Evolutionary conservation across 2,888 invertebrate genomes (phyloP), one percentile per base, ranked within the genome.

Genomic region (Drosophila subquinaria): DNA sequence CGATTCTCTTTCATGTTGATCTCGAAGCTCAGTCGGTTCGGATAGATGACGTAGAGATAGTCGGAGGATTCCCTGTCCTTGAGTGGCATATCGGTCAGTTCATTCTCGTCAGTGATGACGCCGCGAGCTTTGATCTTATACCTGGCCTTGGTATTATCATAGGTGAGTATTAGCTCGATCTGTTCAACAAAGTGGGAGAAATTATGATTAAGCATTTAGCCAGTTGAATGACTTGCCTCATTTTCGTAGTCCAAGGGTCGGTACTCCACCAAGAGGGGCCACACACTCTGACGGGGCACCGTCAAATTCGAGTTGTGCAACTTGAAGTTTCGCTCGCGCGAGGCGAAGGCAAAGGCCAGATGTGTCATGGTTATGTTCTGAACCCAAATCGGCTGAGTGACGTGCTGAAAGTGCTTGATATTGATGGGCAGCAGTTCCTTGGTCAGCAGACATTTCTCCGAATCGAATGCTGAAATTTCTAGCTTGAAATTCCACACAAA

Each of bases 211-310:
- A 9, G 0, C 35, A 5, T 4, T 36, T 6, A 15, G 1, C 2
- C 27, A 3, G 40, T 10, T 13, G 17, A 11, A 30, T 2, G 1
- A 1, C 75, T 33, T 30, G 88, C 90, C 68, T 87, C 78, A 69
- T 91, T 91, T 9, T 88, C 84, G 59, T 79, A 82, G 75, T 91
- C 90, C 60, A 80, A 50, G 0, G 91, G 90, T 0, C 84, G 81
- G 55, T 90, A 91, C 20, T 91, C 88, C 6, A 91, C 87, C 69
- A 91, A 76, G 1, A 91, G 67, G 0, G 91, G 91, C 91, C 91
- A 91, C 30, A 91, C 85, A 69, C 91, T 91, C 51, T 91, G 89
- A 0, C 90, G 70, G 4, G 91, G 91, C 36, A 91, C 83, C 0
- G 71, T 75, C 4, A 91, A 70, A 42, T 81, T 86, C 0, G 90